Evolutionary conservation across 2,888 invertebrate species (phyloP), one percentile per base, ranked within the genome.

Genomic region (Apoda limacodes): DNA sequence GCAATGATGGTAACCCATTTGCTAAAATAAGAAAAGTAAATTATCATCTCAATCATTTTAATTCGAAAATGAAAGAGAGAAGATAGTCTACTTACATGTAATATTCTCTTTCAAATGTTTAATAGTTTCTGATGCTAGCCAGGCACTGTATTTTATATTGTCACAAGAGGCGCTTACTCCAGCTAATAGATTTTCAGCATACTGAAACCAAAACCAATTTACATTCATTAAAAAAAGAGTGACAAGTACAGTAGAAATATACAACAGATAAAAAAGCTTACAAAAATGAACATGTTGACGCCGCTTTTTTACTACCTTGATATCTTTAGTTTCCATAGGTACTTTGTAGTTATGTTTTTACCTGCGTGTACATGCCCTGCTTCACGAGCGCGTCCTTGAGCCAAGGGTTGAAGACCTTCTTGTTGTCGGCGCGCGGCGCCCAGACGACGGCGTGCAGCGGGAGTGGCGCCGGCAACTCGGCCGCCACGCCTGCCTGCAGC

Each of bases 331-430:
- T 17, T 1, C 24, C 9, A 2, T 12, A 13, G 9, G 7, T 15
- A 13, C 10, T 6, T 23, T 9, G 4, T 10, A 13, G 4, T 22
- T n/a, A n/a, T n/a, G 3, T n/a, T 32, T 42, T 3, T 30, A 81
- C 81, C 74, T 92, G 92, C 0, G 92, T 92, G 48, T 92, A 93
- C 87, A 93, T 88, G 37, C 93, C 93, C 76, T 95, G 94, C 53
- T 93, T 93, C 4, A 93, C 92, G 2, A 96, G 83, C 32, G 92
- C 93, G 58, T 96, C 95, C 58, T 95, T 95, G 51, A 95, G 85
- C 91, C 95, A 96, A 22, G 91, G 88, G 48, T 88, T 88, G 65
- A 92, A 93, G 4, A 90, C 87, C 66, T 93, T 92, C 39, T 84
- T 85, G 60, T 92, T 89, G 19, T 88, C 88, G 1, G 93, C 88